A percentile compares a stretch with the other conserved stretches of the same genome.
Conservation (phyloP, 2,888 invertebrate species). For the Sarcophaga subvicina region DNA sequence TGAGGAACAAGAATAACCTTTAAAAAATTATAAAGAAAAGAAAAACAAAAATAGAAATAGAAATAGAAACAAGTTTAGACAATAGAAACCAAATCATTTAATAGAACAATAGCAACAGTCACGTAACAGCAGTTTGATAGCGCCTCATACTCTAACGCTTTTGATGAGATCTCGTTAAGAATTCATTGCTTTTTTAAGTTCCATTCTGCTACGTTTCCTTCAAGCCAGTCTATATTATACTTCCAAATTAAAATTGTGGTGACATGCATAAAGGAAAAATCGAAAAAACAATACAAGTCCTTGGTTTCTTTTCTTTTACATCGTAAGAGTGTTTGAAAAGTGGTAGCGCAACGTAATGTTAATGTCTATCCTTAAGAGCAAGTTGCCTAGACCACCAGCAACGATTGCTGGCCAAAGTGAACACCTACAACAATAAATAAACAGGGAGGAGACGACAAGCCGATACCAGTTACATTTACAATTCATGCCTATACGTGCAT, state of each 20-base stretch:
- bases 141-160: conserved; percentile 66
- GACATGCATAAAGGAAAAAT: conserved; percentile 21
- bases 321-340: not conserved
- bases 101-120: conserved; percentile 68
- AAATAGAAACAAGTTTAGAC: conserved; percentile 2
- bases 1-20: not conserved
- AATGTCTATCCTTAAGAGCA: conserved; percentile 40
- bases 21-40: not conserved
- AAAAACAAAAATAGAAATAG: too few species aligned
- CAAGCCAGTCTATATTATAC: conserved; percentile 9
- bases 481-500: conserved; percentile 66
- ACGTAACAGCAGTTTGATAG: conserved; percentile 71
- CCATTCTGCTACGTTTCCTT: conserved; percentile 15
- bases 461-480: conserved; percentile 48
- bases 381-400: conserved; percentile 57
- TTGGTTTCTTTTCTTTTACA: conserved; percentile 17
- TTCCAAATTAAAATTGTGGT: conserved; percentile 62
- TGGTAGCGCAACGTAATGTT: conserved; percentile 27
- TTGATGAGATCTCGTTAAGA: conserved; percentile 68
- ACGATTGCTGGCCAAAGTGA: conserved; percentile 15
- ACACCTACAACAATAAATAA: conserved; percentile 43
- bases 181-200: conserved; percentile 61
- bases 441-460: conserved; percentile 27
- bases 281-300: conserved; percentile 25
- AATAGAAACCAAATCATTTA: too few species aligned